These are phyloP conservation scores for Pseudolycoriella hygida DNA, from an alignment of 2,888 invertebrate genomes.

Conservation along the genomic window DNA sequence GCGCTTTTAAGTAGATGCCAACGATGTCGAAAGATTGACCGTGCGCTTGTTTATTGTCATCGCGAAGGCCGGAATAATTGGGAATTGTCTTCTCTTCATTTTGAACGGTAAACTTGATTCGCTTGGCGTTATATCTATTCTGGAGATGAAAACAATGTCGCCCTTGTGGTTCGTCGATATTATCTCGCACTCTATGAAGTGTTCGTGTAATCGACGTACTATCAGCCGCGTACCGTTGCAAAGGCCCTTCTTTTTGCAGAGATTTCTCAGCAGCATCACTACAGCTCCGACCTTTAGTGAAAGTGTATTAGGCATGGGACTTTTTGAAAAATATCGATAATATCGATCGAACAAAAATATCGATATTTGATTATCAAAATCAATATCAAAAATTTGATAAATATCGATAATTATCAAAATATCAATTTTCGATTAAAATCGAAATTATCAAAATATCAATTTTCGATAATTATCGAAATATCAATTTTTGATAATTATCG, in stretches of 20 bases:
- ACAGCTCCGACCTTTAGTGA: constrained; percentile 9
- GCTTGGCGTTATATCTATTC: constrained; percentile 5
- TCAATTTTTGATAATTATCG: too few relatives aligned
- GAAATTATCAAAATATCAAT: too few relatives aligned
- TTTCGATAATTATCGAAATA: too few relatives aligned
- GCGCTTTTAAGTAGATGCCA: constrained; percentile 5
- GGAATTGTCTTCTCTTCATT: constrained; percentile 9
- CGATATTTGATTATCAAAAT: too few relatives aligned
- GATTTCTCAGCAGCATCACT: constrained; percentile 11
- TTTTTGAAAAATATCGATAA: too few relatives aligned
- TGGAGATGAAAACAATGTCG: constrained; percentile 5
- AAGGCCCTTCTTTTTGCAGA: constrained; percentile 9
- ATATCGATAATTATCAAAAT: too few relatives aligned
- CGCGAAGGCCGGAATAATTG: constrained; percentile 9
- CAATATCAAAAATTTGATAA: too few relatives aligned
- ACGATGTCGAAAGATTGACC: constrained; percentile 9
- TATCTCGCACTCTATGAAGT: constrained; percentile 5
- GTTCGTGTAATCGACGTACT: not conserved
- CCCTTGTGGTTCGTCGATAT: constrained; percentile 4
- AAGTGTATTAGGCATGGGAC: too few relatives aligned
- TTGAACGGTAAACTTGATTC: constrained; percentile 7
- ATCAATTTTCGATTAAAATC: too few relatives aligned
- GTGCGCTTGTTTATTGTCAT: constrained; percentile 10
- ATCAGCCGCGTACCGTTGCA: constrained; percentile 10
- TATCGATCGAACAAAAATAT: too few relatives aligned